These are phyloP conservation scores for Oedothorax gibbosus DNA, from an alignment of 1,140 invertebrate species.

Conservation along the genomic window DNA sequence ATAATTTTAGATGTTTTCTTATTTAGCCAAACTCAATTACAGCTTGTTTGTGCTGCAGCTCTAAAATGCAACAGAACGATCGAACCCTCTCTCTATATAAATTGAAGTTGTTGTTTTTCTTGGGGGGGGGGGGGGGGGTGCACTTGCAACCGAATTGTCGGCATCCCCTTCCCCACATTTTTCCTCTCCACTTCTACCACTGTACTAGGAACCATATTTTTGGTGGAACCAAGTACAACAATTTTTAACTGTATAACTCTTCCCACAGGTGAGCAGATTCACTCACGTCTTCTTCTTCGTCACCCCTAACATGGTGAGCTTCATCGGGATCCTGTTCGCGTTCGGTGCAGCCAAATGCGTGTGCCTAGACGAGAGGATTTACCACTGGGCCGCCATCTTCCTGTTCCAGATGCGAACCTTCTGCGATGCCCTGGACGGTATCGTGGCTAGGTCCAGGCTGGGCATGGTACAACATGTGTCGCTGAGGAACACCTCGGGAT, in stretches of 20 bases:
- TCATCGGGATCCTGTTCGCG: slow-evolving; percentile 80
- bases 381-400: slow-evolving; percentile 77
- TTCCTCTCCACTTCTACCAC: background rate
- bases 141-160: background rate
- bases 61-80: too few species aligned
- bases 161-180: background rate
- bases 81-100: too few species aligned
- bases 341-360: slow-evolving; percentile 77
- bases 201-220: background rate
- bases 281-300: slow-evolving; percentile 77
- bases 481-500: slow-evolving; percentile 76
- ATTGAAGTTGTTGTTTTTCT: background rate
- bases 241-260: background rate
- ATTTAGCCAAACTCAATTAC: too few species aligned
- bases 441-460: slow-evolving; percentile 76
- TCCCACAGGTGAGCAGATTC: slow-evolving; percentile 66
- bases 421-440: slow-evolving; percentile 82
- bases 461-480: slow-evolving; percentile 71
- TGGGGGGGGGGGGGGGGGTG: background rate
- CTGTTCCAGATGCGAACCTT: slow-evolving; percentile 82
- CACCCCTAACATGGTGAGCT: slow-evolving; percentile 82
- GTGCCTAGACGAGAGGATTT: slow-evolving; percentile 73
- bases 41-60: too few species aligned
- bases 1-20: too few species aligned
- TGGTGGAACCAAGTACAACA: background rate